Base-by-base conservation (phyloP, 2,888 invertebrate species). In the Barypeithes pellucidus region DNA sequence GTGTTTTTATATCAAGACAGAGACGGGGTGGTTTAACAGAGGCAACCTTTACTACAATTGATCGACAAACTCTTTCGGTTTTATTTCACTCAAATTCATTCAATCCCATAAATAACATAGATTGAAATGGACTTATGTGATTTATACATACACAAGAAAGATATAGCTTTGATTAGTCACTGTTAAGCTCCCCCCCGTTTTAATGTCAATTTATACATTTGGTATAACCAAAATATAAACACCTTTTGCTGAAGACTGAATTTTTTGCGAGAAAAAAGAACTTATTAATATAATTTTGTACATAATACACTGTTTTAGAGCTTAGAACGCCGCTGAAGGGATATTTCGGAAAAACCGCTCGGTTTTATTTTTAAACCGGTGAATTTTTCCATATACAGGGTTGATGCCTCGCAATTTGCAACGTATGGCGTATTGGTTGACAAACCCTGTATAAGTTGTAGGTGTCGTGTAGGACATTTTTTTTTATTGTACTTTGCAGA, bases 241-340 rank as follows among this genome's bases (percentile, higher is more conserved):
- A 60, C 43, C 43, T 41, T 41, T 41, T 60, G 41, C 20, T 43
- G 43, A 67, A 67, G 67, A 67, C 67, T 67, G 67, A 67, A 63
- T 57, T 14, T 8, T 57, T 47, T 20, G 67, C 59, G 67, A 67
- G 67, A 67, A 47, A 57, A 47, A 57, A 60, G 59, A 67, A 67
- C 67, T 67, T 67, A 67, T 33, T 67, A 67, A 59, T 67, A 41
- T 67, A 60, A 45, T 47, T 67, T 67, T 67, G 63, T 63, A 63
- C 50, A 63, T 63, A 62, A 43, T n/a, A n/a, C n/a, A n/a, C n/a
- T n/a, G n/a, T n/a, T n/a, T 18, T 57, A 57, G 52, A 2, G 33
- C 54, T 33, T 57, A 57, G 52, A 8, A 9, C 29, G 52, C 52
- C 52, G 2, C 12, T 29, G 29, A 14, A 29, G 52, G 52, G 22